Percentiles rank a stretch among this genome's conserved stretches.
phyloP scores from a whole-genome alignment of 2,113 vertebrate genomes.

The Mobula birostris region DNA sequence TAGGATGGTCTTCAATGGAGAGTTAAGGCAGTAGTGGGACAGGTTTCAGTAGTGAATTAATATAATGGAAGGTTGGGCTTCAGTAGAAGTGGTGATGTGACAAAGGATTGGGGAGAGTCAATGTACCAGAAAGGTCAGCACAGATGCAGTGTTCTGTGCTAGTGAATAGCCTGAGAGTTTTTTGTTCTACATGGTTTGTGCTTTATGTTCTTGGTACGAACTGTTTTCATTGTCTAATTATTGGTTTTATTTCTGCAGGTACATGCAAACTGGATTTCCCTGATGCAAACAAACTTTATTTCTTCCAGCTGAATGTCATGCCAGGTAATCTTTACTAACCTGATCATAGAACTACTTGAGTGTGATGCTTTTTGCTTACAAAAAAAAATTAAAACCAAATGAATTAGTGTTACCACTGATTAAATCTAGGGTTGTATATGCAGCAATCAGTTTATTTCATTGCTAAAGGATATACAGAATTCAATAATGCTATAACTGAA shows the following conservation, averaged over 20 bases:
- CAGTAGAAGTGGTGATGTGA: background rate
- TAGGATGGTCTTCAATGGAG: background rate
- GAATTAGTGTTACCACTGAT: background rate
- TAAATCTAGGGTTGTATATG: background rate
- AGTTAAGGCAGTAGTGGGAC: too few species aligned
- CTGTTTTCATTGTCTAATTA: constrained; percentile 1
- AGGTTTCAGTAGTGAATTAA: background rate
- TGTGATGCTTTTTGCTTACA: too few species aligned
- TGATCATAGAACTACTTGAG: background rate
- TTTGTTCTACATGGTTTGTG: background rate
- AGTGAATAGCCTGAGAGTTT: background rate
- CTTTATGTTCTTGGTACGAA: background rate
- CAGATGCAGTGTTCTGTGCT: background rate
- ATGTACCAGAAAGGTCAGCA: background rate
- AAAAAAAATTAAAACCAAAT: background rate
- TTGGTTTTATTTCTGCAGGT: constrained; percentile 58
- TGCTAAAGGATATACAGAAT: background rate
- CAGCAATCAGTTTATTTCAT: background rate
- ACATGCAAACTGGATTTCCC: constrained; percentile 90
- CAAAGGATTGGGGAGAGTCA: background rate
- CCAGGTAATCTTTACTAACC: constrained; percentile 68
- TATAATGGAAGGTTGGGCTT: background rate
- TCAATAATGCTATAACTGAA: background rate
- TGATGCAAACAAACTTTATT: constrained; percentile 87
- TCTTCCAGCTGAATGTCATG: constrained; percentile 82